phyloP scores from a whole-genome alignment of 2,888 invertebrate species.

The Blera fallax region DNA sequence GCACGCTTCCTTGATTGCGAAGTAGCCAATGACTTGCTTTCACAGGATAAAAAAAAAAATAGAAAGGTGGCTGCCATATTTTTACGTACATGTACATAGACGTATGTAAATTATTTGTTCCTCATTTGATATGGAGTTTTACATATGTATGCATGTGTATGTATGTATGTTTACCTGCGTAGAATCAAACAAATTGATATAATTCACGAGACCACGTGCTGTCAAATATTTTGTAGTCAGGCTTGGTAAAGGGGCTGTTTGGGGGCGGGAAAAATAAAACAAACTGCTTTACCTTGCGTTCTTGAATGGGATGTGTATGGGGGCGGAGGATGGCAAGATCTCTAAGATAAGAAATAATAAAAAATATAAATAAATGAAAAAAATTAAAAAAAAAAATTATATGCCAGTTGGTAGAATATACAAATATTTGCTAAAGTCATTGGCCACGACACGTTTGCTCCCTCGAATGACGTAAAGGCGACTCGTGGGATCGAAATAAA shows the following conservation, averaged over 20 bases:
- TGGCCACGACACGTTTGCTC: constrained; percentile 25
- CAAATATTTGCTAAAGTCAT: constrained; percentile 28
- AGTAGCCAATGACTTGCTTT: not conserved
- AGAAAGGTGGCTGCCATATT: not conserved
- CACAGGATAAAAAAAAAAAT: not conserved
- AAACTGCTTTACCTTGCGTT: not conserved
- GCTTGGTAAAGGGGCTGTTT: not conserved
- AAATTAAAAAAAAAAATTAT: not conserved
- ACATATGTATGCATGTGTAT: not conserved
- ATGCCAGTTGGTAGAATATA: not conserved
- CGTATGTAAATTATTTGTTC: not conserved
- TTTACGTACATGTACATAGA: too few relatives aligned
- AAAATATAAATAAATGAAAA: not conserved
- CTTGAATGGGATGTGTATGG: not conserved
- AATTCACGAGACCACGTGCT: constrained; percentile 6
- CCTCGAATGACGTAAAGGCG: not conserved
- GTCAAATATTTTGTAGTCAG: not conserved
- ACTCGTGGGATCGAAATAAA: not conserved
- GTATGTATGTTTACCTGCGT: not conserved
- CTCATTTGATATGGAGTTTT: not conserved
- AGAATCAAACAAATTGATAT: not conserved
- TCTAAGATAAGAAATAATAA: not conserved
- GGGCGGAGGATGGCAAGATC: not conserved
- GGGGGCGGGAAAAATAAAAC: not conserved
- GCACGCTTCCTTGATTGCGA: not conserved